Base-by-base conservation (phyloP, 2,797 vertebrate genomes). In the Trematomus bernacchii region DNA sequence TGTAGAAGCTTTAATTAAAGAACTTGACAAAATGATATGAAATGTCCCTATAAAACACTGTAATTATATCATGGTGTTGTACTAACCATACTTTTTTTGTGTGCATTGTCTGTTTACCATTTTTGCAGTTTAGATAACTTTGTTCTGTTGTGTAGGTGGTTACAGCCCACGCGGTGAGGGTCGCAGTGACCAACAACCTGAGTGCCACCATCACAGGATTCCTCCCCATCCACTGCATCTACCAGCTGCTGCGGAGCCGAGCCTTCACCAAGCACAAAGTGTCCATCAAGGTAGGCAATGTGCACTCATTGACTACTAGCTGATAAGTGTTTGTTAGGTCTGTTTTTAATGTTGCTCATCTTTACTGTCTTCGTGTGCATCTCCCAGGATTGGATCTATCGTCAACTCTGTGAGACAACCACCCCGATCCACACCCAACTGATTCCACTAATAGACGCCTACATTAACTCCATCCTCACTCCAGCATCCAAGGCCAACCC, bases 241-340 rank as follows among this genome's bases (percentile, higher is more conserved):
- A 99, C 87, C 98, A 99, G 93, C 96, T 99, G 71, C 91, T 99
- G 0, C 96, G 97, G 82, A 99, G 98, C 76, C 94, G 98, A 50
- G 97, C 98, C 4, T 99, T 99, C 92, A 99, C 98, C 82, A 99
- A 99, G 89, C 98, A 99, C 94, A 99, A 99, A 96, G 97, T 99
- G 1, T 99, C 98, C 65, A 99, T 99, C 75, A 99, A 99, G 96
- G 98, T 99, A 93, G 15, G 75, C n/a, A 15, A 2, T 10, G n/a
- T 70, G 2, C 10, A 37, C 27, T 33, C 47, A 13, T 16, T 47
- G 2, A 13, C 27, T 18, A 27, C 5, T 54, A 3, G 16, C 6
- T 19, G 3, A 0, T 37, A 37, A 9, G 6, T 37, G 33, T 37
- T 37, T 21, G 19, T 37, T 13, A 10, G 2, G 23, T 60, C 21